These are phyloP conservation scores for Delphinus delphis DNA, from an alignment of 2,113 vertebrate species.

Conservation along the genomic window DNA sequence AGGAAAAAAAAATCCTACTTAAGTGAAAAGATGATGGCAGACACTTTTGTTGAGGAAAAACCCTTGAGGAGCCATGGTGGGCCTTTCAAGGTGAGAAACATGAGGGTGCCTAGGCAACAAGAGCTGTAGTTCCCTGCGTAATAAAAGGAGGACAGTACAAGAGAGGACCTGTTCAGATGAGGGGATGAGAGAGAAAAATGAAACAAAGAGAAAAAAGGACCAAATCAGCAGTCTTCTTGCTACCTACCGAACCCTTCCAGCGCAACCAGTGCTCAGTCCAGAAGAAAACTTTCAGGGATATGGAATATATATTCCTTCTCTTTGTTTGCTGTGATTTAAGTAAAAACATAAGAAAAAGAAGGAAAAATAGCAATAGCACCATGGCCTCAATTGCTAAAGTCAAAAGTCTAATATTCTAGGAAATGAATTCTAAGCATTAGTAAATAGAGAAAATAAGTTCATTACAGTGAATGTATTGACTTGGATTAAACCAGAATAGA, in stretches of 20 bases:
- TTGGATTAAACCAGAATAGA: background rate
- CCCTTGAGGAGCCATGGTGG: background rate
- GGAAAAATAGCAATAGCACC: background rate
- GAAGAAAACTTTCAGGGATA: background rate
- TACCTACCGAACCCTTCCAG: background rate
- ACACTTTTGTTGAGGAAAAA: background rate
- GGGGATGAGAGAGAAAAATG: background rate
- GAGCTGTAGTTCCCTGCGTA: background rate
- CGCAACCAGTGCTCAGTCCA: background rate
- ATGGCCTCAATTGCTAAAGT: background rate
- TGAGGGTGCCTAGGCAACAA: background rate
- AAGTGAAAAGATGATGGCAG: background rate
- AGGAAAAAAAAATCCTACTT: background rate
- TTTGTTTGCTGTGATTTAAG: background rate
- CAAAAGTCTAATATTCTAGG: background rate
- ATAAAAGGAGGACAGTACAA: background rate
- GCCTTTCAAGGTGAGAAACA: background rate
- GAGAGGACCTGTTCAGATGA: background rate
- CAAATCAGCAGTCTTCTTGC: background rate
- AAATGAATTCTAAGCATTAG: background rate
- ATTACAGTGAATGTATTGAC: background rate
- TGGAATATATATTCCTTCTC: background rate
- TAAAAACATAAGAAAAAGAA: background rate
- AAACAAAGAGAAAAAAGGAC: background rate
- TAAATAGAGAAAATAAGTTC: background rate